Conservation (phyloP, 2,113 vertebrate species). For the Theristicus caerulescens region DNA sequence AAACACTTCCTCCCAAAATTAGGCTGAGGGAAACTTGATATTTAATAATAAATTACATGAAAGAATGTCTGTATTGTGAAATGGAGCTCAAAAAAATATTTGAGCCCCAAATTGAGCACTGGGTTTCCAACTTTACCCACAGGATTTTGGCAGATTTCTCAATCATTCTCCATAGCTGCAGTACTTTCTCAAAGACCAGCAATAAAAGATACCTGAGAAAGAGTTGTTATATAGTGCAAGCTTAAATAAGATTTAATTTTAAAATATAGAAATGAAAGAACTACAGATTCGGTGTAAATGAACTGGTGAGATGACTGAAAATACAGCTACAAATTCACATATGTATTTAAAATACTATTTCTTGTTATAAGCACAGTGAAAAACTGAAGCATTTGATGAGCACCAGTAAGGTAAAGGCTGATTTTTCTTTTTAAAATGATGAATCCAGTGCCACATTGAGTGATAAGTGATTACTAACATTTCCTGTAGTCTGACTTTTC, state of each 20-base stretch:
- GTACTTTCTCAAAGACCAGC: neutral
- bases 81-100: neutral
- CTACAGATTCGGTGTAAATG: neutral
- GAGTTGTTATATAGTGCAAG: neutral
- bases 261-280: neutral
- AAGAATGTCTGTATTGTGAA: neutral
- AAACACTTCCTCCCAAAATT: neutral
- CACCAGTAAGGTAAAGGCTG: neutral
- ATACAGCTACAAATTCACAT: neutral
- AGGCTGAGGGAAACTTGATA: neutral
- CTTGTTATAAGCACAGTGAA: neutral
- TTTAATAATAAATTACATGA: neutral
- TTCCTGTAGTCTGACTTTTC: neutral
- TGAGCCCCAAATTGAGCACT: neutral
- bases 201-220: neutral
- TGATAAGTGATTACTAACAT: neutral
- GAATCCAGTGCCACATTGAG: neutral
- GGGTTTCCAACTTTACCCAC: neutral
- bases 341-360: neutral
- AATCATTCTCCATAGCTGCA: neutral
- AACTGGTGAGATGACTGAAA: neutral
- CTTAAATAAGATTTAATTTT: neutral
- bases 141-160: neutral
- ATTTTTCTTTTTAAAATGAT: neutral
- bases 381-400: neutral